These are phyloP conservation scores for Geodia barretti DNA, from an alignment of 37 sponge, comb jelly and placozoan genomes.

Conservation along the genomic window DNA sequence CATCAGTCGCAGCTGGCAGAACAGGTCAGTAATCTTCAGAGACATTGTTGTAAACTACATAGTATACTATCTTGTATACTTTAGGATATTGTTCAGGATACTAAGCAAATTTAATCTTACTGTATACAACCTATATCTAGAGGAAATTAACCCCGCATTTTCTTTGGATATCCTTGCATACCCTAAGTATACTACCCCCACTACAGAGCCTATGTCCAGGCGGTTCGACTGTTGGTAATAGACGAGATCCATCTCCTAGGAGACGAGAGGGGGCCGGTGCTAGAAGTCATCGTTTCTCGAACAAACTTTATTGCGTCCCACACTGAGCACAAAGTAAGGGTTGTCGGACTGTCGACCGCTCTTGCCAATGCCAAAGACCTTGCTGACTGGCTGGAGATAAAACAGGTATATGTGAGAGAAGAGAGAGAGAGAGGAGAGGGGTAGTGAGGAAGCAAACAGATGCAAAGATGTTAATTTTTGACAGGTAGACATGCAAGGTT, in stretches of 20 bases:
- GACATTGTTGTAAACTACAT: too few species aligned
- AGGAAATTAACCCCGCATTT: too few species aligned
- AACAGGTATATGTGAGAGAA: too few species aligned
- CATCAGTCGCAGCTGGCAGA: slow-evolving; percentile 97
- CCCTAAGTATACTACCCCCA: background rate
- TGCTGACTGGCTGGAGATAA: slow-evolving; percentile 94
- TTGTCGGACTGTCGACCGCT: slow-evolving; percentile 96
- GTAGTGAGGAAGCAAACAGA: too few species aligned
- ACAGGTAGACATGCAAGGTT: too few species aligned
- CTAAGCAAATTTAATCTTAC: too few species aligned
- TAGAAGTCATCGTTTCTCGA: slow-evolving; percentile 97
- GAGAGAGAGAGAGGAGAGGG: too few species aligned
- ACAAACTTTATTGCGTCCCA: slow-evolving; percentile 98
- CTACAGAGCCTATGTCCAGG: slow-evolving; percentile 69
- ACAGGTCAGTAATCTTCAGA: slow-evolving; percentile 52
- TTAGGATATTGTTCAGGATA: too few species aligned
- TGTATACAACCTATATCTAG: too few species aligned
- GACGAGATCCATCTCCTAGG: slow-evolving; percentile 99
- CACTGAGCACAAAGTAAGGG: slow-evolving; percentile 83
- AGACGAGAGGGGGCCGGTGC: slow-evolving; percentile 96
- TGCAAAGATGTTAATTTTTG: too few species aligned
- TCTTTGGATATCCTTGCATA: too few species aligned
- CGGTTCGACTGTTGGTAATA: slow-evolving; percentile 88
- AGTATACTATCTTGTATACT: too few species aligned
- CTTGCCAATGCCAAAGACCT: slow-evolving; percentile 97